Conservation (phyloP, 2,888 invertebrate genomes). For the Smittia sp. region DNA sequence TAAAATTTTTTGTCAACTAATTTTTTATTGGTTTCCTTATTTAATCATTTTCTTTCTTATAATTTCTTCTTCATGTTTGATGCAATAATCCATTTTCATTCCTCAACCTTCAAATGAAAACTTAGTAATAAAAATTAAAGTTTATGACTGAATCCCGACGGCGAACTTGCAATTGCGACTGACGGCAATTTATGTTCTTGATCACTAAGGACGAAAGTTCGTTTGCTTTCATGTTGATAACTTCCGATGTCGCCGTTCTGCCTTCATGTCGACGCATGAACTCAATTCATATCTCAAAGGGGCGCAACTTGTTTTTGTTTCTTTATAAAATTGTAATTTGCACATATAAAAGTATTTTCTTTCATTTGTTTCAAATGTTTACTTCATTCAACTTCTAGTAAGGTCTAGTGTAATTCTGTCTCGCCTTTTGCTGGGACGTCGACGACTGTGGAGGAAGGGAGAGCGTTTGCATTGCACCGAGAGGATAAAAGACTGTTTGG, state of each 20-base stretch:
- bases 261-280: background rate
- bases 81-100: background rate
- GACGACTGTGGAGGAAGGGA: background rate
- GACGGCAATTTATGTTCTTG: background rate
- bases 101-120: background rate
- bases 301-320: background rate
- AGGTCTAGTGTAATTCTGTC: background rate
- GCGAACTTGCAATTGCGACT: background rate
- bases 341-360: conserved; percentile 12
- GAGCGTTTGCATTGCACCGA: background rate
- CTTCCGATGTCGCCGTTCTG: background rate
- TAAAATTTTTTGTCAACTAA: conserved; percentile 10
- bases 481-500: background rate
- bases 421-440: background rate
- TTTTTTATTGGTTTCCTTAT: conserved; percentile 7
- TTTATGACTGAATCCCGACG: background rate
- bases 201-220: background rate
- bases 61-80: background rate
- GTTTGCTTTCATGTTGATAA: background rate
- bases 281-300: background rate
- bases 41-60: background rate
- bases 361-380: background rate
- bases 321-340: conserved; percentile 8
- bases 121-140: background rate
- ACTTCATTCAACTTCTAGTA: background rate